Percentiles rank a stretch among this genome's conserved stretches.
Evolutionary conservation across 2,888 invertebrate species (phyloP).

Genomic region (Chaetoderma sp.): DNA sequence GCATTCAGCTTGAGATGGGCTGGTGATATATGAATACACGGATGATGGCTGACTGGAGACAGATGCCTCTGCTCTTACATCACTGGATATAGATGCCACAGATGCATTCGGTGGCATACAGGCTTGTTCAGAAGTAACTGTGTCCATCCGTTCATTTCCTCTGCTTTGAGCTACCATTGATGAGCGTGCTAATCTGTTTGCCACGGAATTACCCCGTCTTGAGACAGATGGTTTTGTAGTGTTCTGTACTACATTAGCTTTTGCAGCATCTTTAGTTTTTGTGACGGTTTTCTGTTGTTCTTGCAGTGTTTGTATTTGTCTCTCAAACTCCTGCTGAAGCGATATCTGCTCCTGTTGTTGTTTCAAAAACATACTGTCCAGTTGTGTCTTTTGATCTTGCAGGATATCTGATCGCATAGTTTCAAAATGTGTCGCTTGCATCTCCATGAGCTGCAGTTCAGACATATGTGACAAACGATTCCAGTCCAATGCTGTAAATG

Average conservation of each 20-base stretch:
- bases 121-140: constrained; percentile 28
- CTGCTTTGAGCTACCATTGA: not conserved
- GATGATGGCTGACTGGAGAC: not conserved
- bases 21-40: constrained; percentile 41
- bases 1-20: constrained; percentile 36
- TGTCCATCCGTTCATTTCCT: constrained; percentile 17
- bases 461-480: constrained; percentile 36
- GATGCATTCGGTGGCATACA: constrained; percentile 27
- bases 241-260: not conserved
- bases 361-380: constrained; percentile 63
- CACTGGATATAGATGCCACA: too few species aligned
- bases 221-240: too few species aligned
- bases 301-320: not conserved
- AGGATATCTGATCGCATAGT: constrained; percentile 51
- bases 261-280: not conserved
- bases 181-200: too few species aligned
- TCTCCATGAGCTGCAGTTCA: constrained; percentile 46
- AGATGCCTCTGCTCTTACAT: too few species aligned
- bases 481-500: not conserved
- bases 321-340: constrained; percentile 51
- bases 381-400: constrained; percentile 74
- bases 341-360: constrained; percentile 73
- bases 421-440: constrained; percentile 58
- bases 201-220: too few species aligned
- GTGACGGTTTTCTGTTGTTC: constrained; percentile 33